Evolutionary conservation across 2,797 vertebrate species (phyloP).

Genomic region (Poecilia gillii): DNA sequence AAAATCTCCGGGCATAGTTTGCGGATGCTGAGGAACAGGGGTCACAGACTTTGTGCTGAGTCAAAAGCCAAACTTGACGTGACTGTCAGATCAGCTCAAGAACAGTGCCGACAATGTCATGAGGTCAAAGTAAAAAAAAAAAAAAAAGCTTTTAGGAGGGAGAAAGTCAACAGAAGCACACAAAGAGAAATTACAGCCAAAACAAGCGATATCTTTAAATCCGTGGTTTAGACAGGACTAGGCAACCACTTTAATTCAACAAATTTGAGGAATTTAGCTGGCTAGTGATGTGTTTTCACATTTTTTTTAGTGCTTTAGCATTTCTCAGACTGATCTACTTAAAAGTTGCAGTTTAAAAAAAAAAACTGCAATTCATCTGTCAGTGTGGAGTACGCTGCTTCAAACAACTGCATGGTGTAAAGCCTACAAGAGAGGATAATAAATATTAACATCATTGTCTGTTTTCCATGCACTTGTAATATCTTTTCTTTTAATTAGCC

Average conservation of each 20-base stretch:
- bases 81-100: neutral
- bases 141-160: neutral
- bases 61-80: neutral
- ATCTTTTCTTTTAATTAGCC: neutral
- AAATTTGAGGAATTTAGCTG: neutral
- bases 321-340: neutral
- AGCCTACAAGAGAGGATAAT: slow-evolving; percentile 9
- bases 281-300: neutral
- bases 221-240: neutral
- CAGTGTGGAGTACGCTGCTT: slow-evolving; percentile 8
- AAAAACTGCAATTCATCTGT: neutral
- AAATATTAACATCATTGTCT: slow-evolving; percentile 12
- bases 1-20: neutral
- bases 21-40: neutral
- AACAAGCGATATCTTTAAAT: neutral
- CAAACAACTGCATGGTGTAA: neutral
- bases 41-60: neutral
- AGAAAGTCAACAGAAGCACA: neutral
- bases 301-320: neutral
- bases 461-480: neutral
- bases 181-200: neutral
- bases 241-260: neutral
- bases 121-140: neutral
- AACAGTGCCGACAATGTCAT: neutral
- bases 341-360: too few relatives aligned